Conservation (phyloP, 2,888 invertebrate species). For the Petrophora chlorosata region DNA sequence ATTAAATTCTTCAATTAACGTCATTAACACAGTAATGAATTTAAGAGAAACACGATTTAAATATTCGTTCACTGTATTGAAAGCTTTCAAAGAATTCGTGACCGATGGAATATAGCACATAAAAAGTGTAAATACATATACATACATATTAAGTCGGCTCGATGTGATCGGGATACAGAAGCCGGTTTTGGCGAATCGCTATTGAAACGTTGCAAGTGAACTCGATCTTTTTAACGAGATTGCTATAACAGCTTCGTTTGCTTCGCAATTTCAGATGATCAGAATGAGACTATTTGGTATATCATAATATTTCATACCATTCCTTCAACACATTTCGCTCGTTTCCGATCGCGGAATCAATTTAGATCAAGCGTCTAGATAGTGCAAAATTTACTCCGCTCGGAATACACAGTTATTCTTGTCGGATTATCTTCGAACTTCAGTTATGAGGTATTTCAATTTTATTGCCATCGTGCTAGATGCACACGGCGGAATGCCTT, state of each 20-base stretch:
- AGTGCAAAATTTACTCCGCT: constrained; percentile 48
- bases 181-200: constrained; percentile 66
- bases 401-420: constrained; percentile 57
- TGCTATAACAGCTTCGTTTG: constrained; percentile 49
- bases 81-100: constrained; percentile 32
- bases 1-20: constrained; percentile 7
- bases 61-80: constrained; percentile 7
- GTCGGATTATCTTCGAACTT: constrained; percentile 48
- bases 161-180: constrained; percentile 59
- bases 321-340: constrained; percentile 60
- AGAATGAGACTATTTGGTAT: constrained; percentile 50
- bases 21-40: constrained; percentile 17
- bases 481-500: constrained; percentile 37
- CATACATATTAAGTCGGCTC: constrained; percentile 37
- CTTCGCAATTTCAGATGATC: constrained; percentile 56
- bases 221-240: constrained; percentile 57
- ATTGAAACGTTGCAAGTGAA: constrained; percentile 65
- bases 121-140: constrained; percentile 51
- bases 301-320: constrained; percentile 56
- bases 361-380: constrained; percentile 68
- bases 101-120: constrained; percentile 37
- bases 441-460: constrained; percentile 39
- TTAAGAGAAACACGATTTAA: constrained; percentile 11
- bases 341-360: constrained; percentile 67
- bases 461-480: constrained; percentile 36